Conservation (phyloP, 2,797 vertebrate genomes). For the Bovichtus variegatus region DNA sequence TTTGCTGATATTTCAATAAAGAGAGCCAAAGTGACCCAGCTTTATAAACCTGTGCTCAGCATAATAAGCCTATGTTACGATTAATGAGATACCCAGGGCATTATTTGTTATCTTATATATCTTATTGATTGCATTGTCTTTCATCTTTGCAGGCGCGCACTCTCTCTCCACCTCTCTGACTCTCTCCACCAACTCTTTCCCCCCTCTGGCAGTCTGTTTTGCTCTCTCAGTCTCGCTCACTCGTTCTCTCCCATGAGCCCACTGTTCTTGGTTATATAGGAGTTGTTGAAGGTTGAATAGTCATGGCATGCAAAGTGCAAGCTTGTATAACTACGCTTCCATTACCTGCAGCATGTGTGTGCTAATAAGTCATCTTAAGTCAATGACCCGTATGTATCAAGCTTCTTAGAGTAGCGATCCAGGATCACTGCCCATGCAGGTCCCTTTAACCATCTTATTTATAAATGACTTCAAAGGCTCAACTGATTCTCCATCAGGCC, state of each 20-base stretch:
- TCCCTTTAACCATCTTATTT: slow-evolving; percentile 71
- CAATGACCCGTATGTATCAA: slow-evolving; percentile 75
- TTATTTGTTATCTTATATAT: slow-evolving; percentile 90
- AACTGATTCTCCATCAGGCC: slow-evolving; percentile 60
- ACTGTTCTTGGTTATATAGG: slow-evolving; percentile 63
- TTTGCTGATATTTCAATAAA: slow-evolving; percentile 86
- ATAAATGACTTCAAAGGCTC: slow-evolving; percentile 72
- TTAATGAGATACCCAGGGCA: slow-evolving; percentile 88
- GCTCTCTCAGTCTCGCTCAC: slow-evolving; percentile 64
- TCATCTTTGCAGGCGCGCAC: slow-evolving; percentile 76
- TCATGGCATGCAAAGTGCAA: slow-evolving; percentile 82
- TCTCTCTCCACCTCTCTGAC: slow-evolving; percentile 40
- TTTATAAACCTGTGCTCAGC: slow-evolving; percentile 84
- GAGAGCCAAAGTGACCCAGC: slow-evolving; percentile 83
- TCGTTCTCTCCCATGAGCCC: slow-evolving; percentile 67
- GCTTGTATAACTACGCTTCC: slow-evolving; percentile 77
- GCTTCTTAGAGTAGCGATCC: slow-evolving; percentile 66
- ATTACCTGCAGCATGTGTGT: slow-evolving; percentile 76
- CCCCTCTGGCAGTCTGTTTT: slow-evolving; percentile 75
- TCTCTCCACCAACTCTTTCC: slow-evolving; percentile 58
- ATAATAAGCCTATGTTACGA: slow-evolving; percentile 84
- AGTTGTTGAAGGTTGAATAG: slow-evolving; percentile 85
- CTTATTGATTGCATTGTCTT: slow-evolving; percentile 89
- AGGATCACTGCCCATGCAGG: slow-evolving; percentile 70
- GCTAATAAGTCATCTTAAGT: slow-evolving; percentile 81